Evolutionary conservation across 2,113 vertebrate genomes (phyloP), one percentile per base, ranked within the genome.

Genomic region (Gobiocypris rarus): DNA sequence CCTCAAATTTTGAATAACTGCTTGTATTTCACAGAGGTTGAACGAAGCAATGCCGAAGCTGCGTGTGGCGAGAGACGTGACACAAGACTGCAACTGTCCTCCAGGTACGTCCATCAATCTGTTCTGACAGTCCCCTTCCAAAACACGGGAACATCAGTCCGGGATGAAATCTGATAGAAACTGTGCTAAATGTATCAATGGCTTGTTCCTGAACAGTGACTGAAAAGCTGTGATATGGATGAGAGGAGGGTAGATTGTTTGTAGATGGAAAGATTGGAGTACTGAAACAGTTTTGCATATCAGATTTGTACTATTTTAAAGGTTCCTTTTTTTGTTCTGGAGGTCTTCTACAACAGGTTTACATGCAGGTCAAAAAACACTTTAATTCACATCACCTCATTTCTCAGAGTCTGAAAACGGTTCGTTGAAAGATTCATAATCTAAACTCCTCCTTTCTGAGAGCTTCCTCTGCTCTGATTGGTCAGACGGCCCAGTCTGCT

Each of bases 81-180:
- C 92, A 0, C 91, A 92, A 1, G 96, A 97, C 83, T 99, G 97
- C 75, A 86, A 91, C 90, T 99, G 97, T 86, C 96, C 97, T 79
- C 96, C 96, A 95, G 97, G 97, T 99, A 94, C 63, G 93, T 91
- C 84, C 70, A 31, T 31, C 28, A 31, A 61, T 65, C 24, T 70
- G 52, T 6, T 31, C 52, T 61, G 10, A 38, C 52, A 50, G 54
- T 24, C 31, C n/a, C 15, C 5, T 45, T 48, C 34, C 17, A 81
- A 54, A 81, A 14, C 15, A 52, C 22, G 1, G 9, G 28, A 14
- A 50, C 38, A 65, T 48, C 58, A 26, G 24, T 52, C 48, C 4
- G n/a, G n/a, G 77, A 48, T 22, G 17, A 56, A 76, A 76, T 31
- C 52, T 58, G 19, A 58, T 8, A 9, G 22, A 78, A 43, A 24